A percentile compares a stretch with the other conserved stretches of the same genome.
phyloP scores from a whole-genome alignment of 2,113 vertebrate genomes.

The Peromyscus leucopus region DNA sequence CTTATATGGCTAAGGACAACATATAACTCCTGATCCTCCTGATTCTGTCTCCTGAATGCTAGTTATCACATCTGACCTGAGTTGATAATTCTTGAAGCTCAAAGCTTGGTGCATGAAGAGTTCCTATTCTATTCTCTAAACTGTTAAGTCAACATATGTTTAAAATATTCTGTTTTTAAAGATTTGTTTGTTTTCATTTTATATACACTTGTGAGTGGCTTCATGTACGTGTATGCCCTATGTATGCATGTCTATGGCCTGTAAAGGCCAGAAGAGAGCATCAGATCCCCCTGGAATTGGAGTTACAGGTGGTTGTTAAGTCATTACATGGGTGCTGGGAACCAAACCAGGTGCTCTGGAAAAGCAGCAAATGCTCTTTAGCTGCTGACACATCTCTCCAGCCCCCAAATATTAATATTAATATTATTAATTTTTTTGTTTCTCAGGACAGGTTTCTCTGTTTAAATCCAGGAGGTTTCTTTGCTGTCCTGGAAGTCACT shows the following conservation, averaged over 20 bases:
- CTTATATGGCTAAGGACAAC: background rate
- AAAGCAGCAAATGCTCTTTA: background rate
- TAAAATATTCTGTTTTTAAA: constrained; percentile 34
- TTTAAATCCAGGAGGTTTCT: no score
- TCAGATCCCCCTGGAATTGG: background rate
- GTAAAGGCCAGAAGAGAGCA: background rate
- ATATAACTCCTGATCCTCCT: background rate
- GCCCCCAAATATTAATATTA: background rate
- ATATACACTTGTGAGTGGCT: background rate
- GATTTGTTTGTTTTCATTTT: background rate
- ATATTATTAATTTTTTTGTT: no score
- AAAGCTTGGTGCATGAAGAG: background rate
- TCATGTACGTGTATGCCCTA: background rate
- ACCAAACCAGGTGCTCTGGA: background rate
- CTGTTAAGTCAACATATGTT: constrained; percentile 24
- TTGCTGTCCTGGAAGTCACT: background rate
- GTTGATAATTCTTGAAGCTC: constrained; percentile 23
- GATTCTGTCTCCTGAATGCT: background rate
- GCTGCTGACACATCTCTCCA: background rate
- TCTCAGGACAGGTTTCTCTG: no score
- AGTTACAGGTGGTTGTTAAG: background rate
- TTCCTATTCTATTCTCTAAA: background rate
- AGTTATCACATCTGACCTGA: background rate
- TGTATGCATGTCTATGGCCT: background rate
- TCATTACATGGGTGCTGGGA: background rate